Conservation (phyloP, 2,888 invertebrate species). For the Rotaria socialis region DNA sequence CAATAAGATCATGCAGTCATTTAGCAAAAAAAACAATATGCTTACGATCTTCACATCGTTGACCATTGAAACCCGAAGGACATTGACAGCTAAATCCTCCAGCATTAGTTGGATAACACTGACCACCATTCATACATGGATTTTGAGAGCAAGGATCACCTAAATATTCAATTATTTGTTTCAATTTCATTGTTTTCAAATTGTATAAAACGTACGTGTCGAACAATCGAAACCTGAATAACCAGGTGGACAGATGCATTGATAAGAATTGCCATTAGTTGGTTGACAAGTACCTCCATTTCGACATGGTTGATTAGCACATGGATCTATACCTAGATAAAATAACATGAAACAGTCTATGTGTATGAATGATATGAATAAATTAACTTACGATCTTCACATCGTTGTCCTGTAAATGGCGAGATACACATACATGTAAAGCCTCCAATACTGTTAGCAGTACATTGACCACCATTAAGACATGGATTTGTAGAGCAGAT, state of each 20-base stretch:
- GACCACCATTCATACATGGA: constrained; percentile 33
- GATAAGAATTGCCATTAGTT: constrained; percentile 38
- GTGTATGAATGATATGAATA: too few species aligned
- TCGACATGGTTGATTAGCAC: constrained; percentile 39
- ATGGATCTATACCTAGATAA: constrained; percentile 7
- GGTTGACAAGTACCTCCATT: constrained; percentile 42
- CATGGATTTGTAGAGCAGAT: constrained; percentile 41
- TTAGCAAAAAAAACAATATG: too few species aligned
- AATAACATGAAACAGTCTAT: too few species aligned
- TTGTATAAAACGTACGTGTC: too few species aligned
- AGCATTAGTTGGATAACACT: not conserved
- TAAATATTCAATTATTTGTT: too few species aligned
- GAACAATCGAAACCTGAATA: not conserved
- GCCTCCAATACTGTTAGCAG: not conserved
- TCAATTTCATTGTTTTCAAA: too few species aligned
- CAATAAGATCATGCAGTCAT: not conserved
- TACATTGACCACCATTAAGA: constrained; percentile 41
- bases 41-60: constrained; percentile 41
- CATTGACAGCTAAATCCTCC: constrained; percentile 35
- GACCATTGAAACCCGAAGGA: not conserved
- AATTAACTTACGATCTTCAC: constrained; percentile 8
- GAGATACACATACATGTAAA: constrained; percentile 46
- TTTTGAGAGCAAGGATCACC: constrained; percentile 15
- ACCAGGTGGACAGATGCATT: constrained; percentile 26
- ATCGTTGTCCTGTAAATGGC: constrained; percentile 43